Percentiles rank a stretch among this genome's conserved stretches.
Evolutionary conservation across 2,113 vertebrate genomes (phyloP).

Genomic region (Regulus satrapa): DNA sequence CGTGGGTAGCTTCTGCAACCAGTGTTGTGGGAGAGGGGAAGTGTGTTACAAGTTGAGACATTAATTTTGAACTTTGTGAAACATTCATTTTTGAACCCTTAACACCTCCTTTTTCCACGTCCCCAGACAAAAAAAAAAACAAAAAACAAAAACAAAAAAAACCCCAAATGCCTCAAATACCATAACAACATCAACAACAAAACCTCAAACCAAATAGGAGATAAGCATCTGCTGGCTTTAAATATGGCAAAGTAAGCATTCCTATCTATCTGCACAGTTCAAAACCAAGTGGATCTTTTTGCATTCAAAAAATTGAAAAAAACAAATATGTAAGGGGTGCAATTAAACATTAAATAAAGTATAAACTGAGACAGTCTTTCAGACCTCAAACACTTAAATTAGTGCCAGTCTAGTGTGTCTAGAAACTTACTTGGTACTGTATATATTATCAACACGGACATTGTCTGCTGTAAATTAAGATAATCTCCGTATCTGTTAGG

Average conservation of each 20-base stretch:
- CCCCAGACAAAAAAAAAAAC: not conserved
- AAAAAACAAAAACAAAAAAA: not conserved
- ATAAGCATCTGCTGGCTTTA: not conserved
- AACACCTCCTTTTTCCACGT: not conserved
- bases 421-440: not conserved
- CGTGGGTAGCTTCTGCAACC: conserved; percentile 32
- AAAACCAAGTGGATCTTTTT: not conserved
- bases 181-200: not conserved
- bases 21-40: not conserved
- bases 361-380: not conserved
- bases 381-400: not conserved
- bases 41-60: not conserved
- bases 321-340: not conserved
- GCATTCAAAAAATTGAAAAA: not conserved
- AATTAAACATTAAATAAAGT: not conserved
- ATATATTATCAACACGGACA: not conserved
- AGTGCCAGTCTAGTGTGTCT: not conserved
- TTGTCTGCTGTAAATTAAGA: not conserved
- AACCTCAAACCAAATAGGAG: not conserved
- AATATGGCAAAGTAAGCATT: not conserved
- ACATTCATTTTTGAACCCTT: not conserved
- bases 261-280: not conserved
- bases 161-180: not conserved
- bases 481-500: not conserved
- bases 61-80: conserved; percentile 13